Conservation (phyloP, 2,797 vertebrate genomes). For the Rhinoraja longicauda region DNA sequence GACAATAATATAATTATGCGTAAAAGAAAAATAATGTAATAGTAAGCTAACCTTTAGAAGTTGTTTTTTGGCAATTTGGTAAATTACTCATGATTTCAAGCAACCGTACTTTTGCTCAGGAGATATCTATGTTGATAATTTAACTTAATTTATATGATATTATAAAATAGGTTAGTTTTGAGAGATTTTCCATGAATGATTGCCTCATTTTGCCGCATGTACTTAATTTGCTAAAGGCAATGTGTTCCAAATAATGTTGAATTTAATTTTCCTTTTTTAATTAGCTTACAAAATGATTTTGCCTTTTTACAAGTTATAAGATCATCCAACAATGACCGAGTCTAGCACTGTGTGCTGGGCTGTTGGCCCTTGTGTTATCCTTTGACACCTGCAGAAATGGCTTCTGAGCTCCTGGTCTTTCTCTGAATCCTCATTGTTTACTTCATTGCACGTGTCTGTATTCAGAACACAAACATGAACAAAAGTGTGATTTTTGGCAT, state of each 20-base stretch:
- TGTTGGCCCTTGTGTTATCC: not conserved
- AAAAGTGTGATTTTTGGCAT: not conserved
- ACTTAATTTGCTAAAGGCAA: not conserved
- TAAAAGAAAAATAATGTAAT: not conserved
- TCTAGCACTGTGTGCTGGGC: no score
- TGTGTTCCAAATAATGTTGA: not conserved
- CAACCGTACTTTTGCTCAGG: not conserved
- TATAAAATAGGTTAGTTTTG: not conserved
- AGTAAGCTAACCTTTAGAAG: not conserved
- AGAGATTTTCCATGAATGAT: not conserved
- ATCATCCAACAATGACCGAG: not conserved
- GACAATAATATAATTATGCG: not conserved
- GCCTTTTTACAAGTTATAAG: not conserved
- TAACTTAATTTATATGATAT: not conserved
- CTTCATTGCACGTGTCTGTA: not conserved
- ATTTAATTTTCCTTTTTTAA: not conserved
- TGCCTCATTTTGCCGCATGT: not conserved
- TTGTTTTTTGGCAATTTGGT: not conserved
- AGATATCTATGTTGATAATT: not conserved
- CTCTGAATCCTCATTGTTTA: not conserved
- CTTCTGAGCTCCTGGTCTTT: not conserved
- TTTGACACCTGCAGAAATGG: not conserved
- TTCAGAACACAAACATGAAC: not conserved
- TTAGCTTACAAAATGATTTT: not conserved
- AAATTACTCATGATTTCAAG: not conserved